Base-by-base conservation (phyloP, 2,888 invertebrate species). In the Actias luna region DNA sequence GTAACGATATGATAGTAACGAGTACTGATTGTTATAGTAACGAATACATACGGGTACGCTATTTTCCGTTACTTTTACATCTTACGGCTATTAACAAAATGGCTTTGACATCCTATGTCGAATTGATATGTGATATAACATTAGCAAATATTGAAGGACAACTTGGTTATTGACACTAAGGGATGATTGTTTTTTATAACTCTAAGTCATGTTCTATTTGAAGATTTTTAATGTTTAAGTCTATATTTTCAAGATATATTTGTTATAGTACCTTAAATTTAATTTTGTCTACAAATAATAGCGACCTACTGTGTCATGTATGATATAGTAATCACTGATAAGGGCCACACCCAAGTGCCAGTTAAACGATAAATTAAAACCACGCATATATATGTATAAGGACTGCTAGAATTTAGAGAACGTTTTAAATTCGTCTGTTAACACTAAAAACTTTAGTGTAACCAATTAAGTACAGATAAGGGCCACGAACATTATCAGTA, bases 401-500 rank as follows among this genome's bases (percentile, higher is more conserved):
- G 63, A 67, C 36, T 55, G 57, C 58, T 22, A 50, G 60, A 61
- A 18, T 35, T 46, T 60, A 0, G 65, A 25, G 35, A 58, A 64
- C 76, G 71, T 68, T 74, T 73, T 39, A 68, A 76, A 68, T 65
- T 59, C 58, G 75, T 66, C 64, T 78, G 80, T 71, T 84, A 75
- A 70, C 68, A 68, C 61, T 65, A 64, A 74, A 80, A 78, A 79
- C 73, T 66, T 64, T 71, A 67, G 60, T 71, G 74, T 76, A 74
- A 74, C 78, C 79, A 87, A 88, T 87, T 88, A 87, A 78, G 74
- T 75, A 72, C 71, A 80, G 89, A 89, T 90, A 89, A 89, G 84
- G 84, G 83, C 82, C 71, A 29, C 27, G n/a, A 42, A 67, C 66
- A 75, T 84, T 88, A 87, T 89, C 87, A 77, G 62, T 62, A 79